Evolutionary conservation across 2,113 vertebrate species (phyloP).

Genomic region (Tupaia tana): DNA sequence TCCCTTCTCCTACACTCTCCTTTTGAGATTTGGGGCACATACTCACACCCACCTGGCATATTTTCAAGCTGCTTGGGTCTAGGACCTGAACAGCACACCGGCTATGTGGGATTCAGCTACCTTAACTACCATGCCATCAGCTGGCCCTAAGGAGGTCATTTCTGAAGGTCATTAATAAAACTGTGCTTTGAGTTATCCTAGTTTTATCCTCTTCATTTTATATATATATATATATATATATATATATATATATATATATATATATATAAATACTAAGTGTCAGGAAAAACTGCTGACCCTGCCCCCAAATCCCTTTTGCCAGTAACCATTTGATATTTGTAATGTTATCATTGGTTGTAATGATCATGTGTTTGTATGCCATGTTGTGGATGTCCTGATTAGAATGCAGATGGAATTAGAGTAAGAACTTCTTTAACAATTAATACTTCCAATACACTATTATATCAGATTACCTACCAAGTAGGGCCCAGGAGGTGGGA

Average conservation of each 20-base stretch:
- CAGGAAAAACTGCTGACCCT: constrained; percentile 2
- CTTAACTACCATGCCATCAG: too few relatives aligned
- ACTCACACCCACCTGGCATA: too few relatives aligned
- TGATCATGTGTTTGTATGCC: neutral
- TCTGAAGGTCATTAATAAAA: neutral
- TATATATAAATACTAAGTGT: too few relatives aligned
- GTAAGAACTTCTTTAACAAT: neutral
- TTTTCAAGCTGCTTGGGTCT: too few relatives aligned
- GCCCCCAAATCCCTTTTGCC: neutral
- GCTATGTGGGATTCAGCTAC: too few relatives aligned
- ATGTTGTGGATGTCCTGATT: neutral
- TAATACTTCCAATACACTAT: neutral
- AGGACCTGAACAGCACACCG: too few relatives aligned
- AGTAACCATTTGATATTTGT: neutral
- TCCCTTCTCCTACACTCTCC: too few relatives aligned
- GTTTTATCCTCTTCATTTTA: neutral
- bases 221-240: too few relatives aligned
- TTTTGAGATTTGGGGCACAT: too few relatives aligned
- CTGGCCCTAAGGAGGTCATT: neutral
- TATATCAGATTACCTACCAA: neutral
- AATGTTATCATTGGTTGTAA: constrained; percentile 22
- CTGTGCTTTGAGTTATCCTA: neutral
- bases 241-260: too few relatives aligned
- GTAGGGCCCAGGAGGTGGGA: neutral
- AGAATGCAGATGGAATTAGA: neutral